These are phyloP conservation scores for Drosophila siamana DNA, from an alignment of 2,888 invertebrate genomes.

Conservation along the genomic window DNA sequence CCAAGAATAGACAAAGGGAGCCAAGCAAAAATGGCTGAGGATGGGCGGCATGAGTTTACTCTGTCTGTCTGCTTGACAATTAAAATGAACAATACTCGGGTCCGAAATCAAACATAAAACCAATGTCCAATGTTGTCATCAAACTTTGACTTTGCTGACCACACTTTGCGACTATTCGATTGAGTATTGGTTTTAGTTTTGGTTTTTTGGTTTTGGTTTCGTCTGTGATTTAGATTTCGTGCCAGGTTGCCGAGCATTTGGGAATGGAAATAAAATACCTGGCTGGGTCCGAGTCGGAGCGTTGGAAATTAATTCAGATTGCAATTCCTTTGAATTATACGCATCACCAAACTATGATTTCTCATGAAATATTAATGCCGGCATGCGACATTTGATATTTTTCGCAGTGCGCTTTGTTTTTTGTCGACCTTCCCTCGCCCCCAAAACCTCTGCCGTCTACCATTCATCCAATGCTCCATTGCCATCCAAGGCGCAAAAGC, in stretches of 20 bases:
- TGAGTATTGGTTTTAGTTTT: background rate
- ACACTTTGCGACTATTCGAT: background rate
- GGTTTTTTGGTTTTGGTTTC: background rate
- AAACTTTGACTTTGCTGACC: slow-evolving; percentile 25
- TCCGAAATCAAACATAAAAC: slow-evolving; percentile 28
- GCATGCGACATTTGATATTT: slow-evolving; percentile 78
- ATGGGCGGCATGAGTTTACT: background rate
- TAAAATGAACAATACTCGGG: slow-evolving; percentile 28
- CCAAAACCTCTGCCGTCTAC: background rate
- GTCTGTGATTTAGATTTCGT: background rate
- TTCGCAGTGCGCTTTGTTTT: slow-evolving; percentile 47
- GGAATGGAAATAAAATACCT: slow-evolving; percentile 46
- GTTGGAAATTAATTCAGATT: slow-evolving; percentile 75
- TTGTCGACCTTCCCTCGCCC: background rate
- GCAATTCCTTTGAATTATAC: slow-evolving; percentile 80
- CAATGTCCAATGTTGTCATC: slow-evolving; percentile 16
- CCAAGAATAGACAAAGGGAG: no score
- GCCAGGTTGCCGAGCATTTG: slow-evolving; percentile 2
- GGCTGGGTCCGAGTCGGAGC: slow-evolving; percentile 32
- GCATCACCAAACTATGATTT: slow-evolving; percentile 79
- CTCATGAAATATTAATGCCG: slow-evolving; percentile 77
- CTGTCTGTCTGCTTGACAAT: slow-evolving; percentile 25
- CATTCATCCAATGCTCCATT: background rate
- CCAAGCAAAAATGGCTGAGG: background rate
- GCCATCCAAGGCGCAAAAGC: background rate